phyloP scores from a whole-genome alignment of 2,113 vertebrate species.

The Vidua chalybeata region DNA sequence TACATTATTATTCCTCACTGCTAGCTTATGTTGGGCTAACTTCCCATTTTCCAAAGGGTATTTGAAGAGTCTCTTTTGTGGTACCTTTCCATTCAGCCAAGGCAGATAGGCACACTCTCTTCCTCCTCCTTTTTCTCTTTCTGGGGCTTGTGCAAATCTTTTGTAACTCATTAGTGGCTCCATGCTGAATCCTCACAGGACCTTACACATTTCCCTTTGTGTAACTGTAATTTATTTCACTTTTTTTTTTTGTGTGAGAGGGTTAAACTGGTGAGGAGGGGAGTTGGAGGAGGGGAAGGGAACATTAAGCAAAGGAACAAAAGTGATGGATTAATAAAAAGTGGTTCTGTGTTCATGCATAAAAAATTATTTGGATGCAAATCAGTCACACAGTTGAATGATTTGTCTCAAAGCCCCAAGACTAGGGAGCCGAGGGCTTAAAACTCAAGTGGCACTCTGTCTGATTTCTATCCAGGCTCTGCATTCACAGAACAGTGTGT shows the following conservation, averaged over 20 bases:
- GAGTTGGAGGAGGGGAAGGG: not conserved
- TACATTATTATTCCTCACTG: not conserved
- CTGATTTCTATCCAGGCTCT: not conserved
- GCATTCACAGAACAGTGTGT: not conserved
- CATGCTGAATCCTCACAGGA: not conserved
- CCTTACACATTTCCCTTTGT: not conserved
- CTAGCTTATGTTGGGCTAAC: not conserved
- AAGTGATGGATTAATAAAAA: slow-evolving; percentile 12
- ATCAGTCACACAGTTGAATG: slow-evolving; percentile 32
- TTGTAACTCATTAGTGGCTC: slow-evolving; percentile 28
- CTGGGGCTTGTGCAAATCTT: not conserved
- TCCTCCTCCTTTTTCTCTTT: not conserved
- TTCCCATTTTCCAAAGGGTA: slow-evolving; percentile 1
- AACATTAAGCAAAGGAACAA: slow-evolving; percentile 2
- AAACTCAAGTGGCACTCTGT: slow-evolving; percentile 18
- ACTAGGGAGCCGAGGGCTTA: not conserved
- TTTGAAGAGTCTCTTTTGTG: slow-evolving; percentile 12
- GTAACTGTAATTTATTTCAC: not conserved
- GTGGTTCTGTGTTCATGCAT: not conserved
- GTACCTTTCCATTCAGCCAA: slow-evolving; percentile 17
- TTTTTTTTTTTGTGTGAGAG: not conserved
- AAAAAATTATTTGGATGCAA: slow-evolving; percentile 51
- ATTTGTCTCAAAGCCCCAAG: slow-evolving; percentile 6
- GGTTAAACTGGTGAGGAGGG: not conserved
- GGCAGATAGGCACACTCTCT: not conserved